Percentiles rank a stretch among this genome's conserved stretches.
These are phyloP conservation scores for Seira sanloemensis DNA, from an alignment of 2,888 invertebrate genomes.

Conservation along the genomic window DNA sequence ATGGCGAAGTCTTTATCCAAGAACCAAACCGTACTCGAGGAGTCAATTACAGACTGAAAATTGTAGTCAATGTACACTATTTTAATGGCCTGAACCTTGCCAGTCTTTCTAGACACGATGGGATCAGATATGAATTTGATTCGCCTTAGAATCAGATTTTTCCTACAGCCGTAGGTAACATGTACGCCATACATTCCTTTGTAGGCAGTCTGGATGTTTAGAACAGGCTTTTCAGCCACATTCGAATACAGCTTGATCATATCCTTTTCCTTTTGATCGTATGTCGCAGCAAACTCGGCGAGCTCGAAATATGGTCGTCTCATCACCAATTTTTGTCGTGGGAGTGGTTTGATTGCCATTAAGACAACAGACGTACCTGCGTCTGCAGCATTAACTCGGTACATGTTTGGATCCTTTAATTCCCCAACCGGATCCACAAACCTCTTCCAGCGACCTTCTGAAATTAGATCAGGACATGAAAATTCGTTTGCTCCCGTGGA, in stretches of 20 bases:
- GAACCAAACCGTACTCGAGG: not conserved
- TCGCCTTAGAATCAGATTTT: not conserved
- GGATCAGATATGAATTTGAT: constrained; percentile 11
- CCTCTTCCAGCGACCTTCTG: no score
- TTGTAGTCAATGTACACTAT: constrained; percentile 29
- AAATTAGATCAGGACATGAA: no score
- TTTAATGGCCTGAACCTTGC: no score
- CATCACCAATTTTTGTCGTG: no score
- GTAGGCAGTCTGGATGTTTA: not conserved
- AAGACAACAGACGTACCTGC: no score
- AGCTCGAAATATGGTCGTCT: constrained; percentile 31
- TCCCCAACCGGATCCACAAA: no score
- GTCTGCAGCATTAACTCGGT: no score
- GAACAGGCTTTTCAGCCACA: not conserved
- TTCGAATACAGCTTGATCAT: not conserved
- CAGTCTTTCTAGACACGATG: not conserved
- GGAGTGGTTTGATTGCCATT: no score
- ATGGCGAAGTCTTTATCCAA: constrained; percentile 15
- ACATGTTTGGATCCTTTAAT: no score
- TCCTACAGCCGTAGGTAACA: not conserved
- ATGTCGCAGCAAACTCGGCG: not conserved
- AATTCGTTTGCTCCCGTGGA: no score
- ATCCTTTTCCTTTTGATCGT: constrained; percentile 23
- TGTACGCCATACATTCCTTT: not conserved
- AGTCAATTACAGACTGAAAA: not conserved